phyloP scores from a whole-genome alignment of 1,140 invertebrate species.

The Ceratoteleas bidentatus region DNA sequence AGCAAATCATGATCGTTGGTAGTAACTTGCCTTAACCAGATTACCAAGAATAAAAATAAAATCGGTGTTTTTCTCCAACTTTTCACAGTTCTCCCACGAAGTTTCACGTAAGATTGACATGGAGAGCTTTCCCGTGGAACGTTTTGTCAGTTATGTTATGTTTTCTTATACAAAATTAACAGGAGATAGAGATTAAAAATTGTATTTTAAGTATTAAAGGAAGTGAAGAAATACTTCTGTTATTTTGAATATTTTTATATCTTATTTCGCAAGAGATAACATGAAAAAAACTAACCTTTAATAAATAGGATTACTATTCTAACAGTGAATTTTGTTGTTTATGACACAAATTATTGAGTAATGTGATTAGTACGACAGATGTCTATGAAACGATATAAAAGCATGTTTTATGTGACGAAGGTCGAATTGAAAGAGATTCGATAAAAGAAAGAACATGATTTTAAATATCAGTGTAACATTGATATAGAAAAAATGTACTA shows the following conservation, averaged over 20 bases:
- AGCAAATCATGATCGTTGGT: background rate
- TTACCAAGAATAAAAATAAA: conserved; percentile 29
- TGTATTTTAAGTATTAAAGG: conserved; percentile 17
- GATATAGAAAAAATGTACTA: background rate
- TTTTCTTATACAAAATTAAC: conserved; percentile 4
- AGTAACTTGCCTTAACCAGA: background rate
- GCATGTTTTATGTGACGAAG: background rate
- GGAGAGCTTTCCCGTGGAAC: conserved; percentile 7
- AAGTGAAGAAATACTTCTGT: background rate
- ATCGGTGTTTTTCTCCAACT: conserved; percentile 7
- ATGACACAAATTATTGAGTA: background rate
- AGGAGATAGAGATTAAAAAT: background rate
- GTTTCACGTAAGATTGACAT: conserved; percentile 25
- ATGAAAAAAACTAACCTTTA: background rate
- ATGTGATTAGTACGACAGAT: conserved; percentile 17
- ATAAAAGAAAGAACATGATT: conserved; percentile 14
- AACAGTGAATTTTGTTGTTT: conserved; percentile 1
- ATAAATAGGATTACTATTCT: conserved; percentile 13
- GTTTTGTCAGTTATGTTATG: conserved; percentile 15
- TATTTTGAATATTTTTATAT: conserved; percentile 2
- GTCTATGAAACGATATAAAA: conserved; percentile 5
- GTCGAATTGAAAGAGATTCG: conserved; percentile 14
- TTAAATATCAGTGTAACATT: conserved; percentile 11
- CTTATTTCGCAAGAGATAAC: background rate
- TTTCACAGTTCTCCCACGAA: conserved; percentile 33